phyloP scores from a whole-genome alignment of 2,113 vertebrate genomes.

The Electrona antarctica region DNA sequence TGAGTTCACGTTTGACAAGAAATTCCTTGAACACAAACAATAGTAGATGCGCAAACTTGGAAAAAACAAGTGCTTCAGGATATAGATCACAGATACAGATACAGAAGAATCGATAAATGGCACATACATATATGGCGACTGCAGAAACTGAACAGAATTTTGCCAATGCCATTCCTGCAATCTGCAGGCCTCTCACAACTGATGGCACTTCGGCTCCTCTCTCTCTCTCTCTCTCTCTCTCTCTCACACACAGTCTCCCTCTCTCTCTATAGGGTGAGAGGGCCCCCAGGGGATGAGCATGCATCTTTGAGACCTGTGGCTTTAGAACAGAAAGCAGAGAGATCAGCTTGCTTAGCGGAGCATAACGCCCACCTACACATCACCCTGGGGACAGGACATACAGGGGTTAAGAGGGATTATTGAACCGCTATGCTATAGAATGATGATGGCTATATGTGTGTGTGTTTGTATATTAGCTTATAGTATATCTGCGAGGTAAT shows the following conservation, averaged over 20 bases:
- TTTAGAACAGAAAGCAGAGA: constrained; percentile 47
- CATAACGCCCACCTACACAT: constrained; percentile 42
- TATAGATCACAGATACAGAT: too few relatives aligned
- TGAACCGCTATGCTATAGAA: constrained; percentile 41
- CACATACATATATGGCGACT: too few relatives aligned
- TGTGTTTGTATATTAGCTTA: background rate
- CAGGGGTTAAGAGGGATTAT: constrained; percentile 46
- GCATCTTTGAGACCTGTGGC: constrained; percentile 49
- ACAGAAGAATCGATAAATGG: too few relatives aligned
- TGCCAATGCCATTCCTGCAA: too few relatives aligned
- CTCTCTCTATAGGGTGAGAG: constrained; percentile 7
- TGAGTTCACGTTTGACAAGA: too few relatives aligned
- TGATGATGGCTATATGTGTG: constrained; percentile 18
- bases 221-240: background rate
- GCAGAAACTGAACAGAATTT: too few relatives aligned
- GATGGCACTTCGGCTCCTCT: too few relatives aligned
- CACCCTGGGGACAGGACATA: constrained; percentile 21
- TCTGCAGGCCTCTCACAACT: too few relatives aligned
- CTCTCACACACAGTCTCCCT: background rate
- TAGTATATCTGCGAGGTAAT: constrained; percentile 9
- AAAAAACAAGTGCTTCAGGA: too few relatives aligned
- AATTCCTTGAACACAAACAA: too few relatives aligned
- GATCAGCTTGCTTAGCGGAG: constrained; percentile 42
- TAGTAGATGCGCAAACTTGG: too few relatives aligned
- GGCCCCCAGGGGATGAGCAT: constrained; percentile 13